Evolutionary conservation across 2,888 invertebrate species (phyloP), one percentile per base, ranked within the genome.

Genomic region (Polyommatus icarus): DNA sequence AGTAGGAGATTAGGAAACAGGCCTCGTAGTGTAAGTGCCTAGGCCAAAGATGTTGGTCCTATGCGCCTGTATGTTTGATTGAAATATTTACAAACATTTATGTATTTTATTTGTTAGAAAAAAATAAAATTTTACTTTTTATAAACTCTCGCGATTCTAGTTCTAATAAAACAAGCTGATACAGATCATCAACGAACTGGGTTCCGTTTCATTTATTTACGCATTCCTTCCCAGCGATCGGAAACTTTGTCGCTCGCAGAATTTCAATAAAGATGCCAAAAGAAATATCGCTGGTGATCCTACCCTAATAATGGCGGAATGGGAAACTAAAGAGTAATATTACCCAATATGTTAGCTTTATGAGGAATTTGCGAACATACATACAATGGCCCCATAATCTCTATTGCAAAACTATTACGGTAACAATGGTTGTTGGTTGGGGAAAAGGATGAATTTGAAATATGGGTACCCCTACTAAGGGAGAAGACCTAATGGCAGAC

Each of bases 241-340:
- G 86, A 87, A 88, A 89, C 84, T 88, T 87, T 86, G 84, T 85
- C 84, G 85, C 84, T 85, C 85, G 82, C 85, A 89, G 92, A 93
- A 92, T 93, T 92, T 93, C 91, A 93, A 93, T 93, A 91, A 90
- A 90, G 90, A 86, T 85, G 82, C 84, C 82, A 82, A 83, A 88
- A 90, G 88, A 92, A 88, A 91, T 91, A 90, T 91, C 83, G 87
- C 80, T 83, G 85, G 85, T 82, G 83, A 83, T 81, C 85, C 83
- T 82, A 83, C 82, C 84, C 83, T 79, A 82, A 84, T 88, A 89
- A 91, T 89, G 86, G 81, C 80, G 82, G 80, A 84, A 84, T 85
- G 85, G 83, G 85, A 86, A 88, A 88, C 87, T 86, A 84, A 84
- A 84, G 83, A 85, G 83, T 82, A 83, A 85, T 84, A 84, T 84